A percentile compares a stretch with the other conserved stretches of the same genome.
phyloP scores from a whole-genome alignment of 2,113 vertebrate species.

The Thunnus maccoyii region DNA sequence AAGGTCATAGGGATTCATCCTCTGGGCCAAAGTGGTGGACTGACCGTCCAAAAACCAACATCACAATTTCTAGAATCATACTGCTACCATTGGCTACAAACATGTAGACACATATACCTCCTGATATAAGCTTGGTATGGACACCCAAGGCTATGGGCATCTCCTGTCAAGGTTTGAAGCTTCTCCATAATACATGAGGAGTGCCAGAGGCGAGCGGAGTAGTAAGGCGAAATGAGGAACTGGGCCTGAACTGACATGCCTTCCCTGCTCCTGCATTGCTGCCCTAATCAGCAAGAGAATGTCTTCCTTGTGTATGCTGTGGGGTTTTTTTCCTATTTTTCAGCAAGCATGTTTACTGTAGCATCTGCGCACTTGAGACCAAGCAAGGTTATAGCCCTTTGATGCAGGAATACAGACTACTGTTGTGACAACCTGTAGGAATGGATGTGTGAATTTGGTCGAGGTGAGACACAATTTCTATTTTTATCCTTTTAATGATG shows the following conservation, averaged over 20 bases:
- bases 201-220: neutral
- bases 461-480: neutral
- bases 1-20: no score
- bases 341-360: neutral
- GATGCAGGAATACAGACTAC: neutral
- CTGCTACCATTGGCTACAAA: no score
- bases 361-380: neutral
- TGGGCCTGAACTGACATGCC: conserved; percentile 18
- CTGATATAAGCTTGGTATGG: neutral
- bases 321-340: neutral
- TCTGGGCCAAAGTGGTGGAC: no score
- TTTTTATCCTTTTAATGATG: neutral
- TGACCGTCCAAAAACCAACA: no score
- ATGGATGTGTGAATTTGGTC: conserved; percentile 4
- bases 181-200: conserved; percentile 58
- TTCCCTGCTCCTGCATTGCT: neutral
- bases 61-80: no score
- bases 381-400: neutral
- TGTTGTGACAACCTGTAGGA: conserved; percentile 25
- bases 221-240: conserved; percentile 7
- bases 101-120: neutral
- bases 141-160: neutral
- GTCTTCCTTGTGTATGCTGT: neutral
- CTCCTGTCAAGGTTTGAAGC: conserved; percentile 16
- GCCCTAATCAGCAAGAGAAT: conserved; percentile 24